A percentile compares a stretch with the other conserved stretches of the same genome.
Evolutionary conservation across 2,797 vertebrate genomes (phyloP).

Genomic region (Antrozous pallidus): DNA sequence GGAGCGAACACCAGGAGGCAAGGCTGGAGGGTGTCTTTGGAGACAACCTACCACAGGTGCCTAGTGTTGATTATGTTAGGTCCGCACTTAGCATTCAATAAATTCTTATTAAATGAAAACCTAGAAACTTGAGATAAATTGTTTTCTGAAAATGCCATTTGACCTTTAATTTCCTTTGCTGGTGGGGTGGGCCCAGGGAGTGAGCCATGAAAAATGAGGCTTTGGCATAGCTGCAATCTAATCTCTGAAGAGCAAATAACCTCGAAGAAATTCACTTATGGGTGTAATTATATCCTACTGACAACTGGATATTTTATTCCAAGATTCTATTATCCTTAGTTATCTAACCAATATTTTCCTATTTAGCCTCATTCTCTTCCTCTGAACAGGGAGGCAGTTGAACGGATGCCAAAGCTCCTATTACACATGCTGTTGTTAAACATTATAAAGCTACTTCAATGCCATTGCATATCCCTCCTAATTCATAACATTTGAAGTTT

Average conservation of each 20-base stretch:
- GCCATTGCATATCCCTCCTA: neutral
- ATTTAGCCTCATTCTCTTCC: slow-evolving; percentile 54
- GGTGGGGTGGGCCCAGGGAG: slow-evolving; percentile 25
- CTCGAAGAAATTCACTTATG: slow-evolving; percentile 73
- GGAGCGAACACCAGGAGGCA: neutral
- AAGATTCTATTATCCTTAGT: slow-evolving; percentile 54
- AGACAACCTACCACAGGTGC: neutral
- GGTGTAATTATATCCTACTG: slow-evolving; percentile 65
- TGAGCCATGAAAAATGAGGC: slow-evolving; percentile 51
- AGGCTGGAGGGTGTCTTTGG: neutral
- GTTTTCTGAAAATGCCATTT: slow-evolving; percentile 56
- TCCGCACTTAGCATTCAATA: neutral
- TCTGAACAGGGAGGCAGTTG: slow-evolving; percentile 56
- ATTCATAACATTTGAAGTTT: neutral
- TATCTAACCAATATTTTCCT: slow-evolving; percentile 61
- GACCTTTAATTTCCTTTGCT: slow-evolving; percentile 65
- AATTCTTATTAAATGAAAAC: slow-evolving; percentile 41
- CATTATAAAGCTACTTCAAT: neutral
- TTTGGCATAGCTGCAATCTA: slow-evolving; percentile 66
- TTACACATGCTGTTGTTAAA: neutral
- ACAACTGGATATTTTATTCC: slow-evolving; percentile 70
- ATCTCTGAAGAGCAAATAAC: slow-evolving; percentile 76
- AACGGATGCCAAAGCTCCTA: slow-evolving; percentile 32
- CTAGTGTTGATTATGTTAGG: neutral
- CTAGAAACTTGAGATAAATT: slow-evolving; percentile 41